Conservation (phyloP, 1,140 invertebrate genomes). For the Lepidostoma basale region DNA sequence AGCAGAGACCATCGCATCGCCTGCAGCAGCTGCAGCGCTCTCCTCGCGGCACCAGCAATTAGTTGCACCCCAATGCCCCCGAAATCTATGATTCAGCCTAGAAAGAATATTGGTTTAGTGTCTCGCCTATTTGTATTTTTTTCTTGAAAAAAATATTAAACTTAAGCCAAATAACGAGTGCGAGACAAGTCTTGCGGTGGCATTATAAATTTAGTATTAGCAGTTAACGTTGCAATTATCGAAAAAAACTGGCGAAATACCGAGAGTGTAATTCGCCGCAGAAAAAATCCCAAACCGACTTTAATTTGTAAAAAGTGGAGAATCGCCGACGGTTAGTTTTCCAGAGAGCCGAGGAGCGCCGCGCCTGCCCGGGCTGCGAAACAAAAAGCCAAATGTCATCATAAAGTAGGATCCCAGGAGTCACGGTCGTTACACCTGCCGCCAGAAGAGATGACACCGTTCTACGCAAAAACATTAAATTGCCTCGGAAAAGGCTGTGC, state of each 20-base stretch:
- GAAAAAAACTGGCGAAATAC: not conserved
- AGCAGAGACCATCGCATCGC: too few relatives aligned
- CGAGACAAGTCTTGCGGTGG: not conserved
- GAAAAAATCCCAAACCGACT: not conserved
- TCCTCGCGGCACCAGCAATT: too few relatives aligned
- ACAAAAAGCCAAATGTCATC: conserved; percentile 19
- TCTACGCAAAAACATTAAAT: conserved; percentile 5
- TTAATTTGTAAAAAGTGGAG: conserved; percentile 5
- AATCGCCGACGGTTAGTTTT: not conserved
- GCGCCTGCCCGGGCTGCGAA: not conserved
- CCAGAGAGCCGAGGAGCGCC: not conserved
- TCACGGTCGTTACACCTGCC: conserved; percentile 23
- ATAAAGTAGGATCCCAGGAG: conserved; percentile 16
- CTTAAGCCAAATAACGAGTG: not conserved
- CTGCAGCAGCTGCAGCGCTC: too few relatives aligned
- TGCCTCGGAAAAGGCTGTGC: conserved; percentile 10
- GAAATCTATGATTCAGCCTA: not conserved
- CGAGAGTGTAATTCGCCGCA: not conserved
- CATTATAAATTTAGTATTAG: not conserved
- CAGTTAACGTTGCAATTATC: conserved; percentile 3
- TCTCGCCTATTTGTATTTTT: too few relatives aligned
- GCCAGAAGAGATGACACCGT: conserved; percentile 15
- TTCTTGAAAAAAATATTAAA: not conserved
- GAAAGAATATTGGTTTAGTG: not conserved
- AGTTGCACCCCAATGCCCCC: not conserved